Conservation (phyloP, 1,140 invertebrate species). For the Agrilus planipennis region DNA sequence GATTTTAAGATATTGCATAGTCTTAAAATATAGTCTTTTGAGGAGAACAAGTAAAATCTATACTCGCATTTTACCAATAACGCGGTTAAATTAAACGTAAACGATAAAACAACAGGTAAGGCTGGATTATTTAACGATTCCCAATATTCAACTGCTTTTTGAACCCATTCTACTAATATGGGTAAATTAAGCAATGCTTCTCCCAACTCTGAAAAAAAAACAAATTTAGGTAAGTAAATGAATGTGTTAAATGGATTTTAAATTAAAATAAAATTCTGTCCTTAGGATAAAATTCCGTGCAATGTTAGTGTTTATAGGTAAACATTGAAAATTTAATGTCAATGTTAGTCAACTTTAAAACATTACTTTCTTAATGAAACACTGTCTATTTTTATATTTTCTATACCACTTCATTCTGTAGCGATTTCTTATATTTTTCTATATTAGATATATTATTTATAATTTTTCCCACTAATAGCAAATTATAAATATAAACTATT, state of each 20-base stretch:
- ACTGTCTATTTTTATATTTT: background rate
- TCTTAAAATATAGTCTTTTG: slow-evolving; percentile 31
- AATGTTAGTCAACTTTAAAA: background rate
- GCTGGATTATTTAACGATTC: slow-evolving; percentile 19
- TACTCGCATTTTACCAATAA: slow-evolving; percentile 34
- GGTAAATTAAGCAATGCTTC: slow-evolving; percentile 6
- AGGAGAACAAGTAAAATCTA: slow-evolving; percentile 30
- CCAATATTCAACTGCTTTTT: slow-evolving; percentile 17
- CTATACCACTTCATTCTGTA: too few relatives aligned
- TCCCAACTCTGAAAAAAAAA: slow-evolving; percentile 9
- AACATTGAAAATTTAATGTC: background rate
- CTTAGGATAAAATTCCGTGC: background rate
- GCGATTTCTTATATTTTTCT: too few relatives aligned
- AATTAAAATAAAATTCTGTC: background rate
- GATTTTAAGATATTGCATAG: slow-evolving; percentile 28
- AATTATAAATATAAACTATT: background rate
- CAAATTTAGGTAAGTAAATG: slow-evolving; percentile 1
- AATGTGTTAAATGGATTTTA: background rate
- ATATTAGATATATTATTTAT: too few relatives aligned
- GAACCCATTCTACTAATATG: slow-evolving; percentile 19
- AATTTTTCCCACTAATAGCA: too few relatives aligned
- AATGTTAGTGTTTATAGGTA: background rate
- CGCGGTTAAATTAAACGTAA: slow-evolving; percentile 37
- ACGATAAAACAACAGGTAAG: slow-evolving; percentile 33
- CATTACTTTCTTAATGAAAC: background rate